phyloP scores from a whole-genome alignment of 2,888 invertebrate genomes.

The Meloe dianella region DNA sequence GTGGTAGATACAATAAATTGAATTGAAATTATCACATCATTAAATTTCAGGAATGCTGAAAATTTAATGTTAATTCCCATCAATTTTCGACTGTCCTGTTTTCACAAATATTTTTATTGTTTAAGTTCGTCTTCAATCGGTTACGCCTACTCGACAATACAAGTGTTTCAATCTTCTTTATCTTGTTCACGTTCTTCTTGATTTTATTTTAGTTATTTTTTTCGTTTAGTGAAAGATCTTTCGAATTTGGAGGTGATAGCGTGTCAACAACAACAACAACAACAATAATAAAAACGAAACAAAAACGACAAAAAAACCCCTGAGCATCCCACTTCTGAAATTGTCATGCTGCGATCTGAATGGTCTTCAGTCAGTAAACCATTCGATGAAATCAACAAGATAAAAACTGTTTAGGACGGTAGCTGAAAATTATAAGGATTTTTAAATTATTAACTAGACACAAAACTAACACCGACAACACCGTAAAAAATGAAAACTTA shows the following conservation, averaged over 20 bases:
- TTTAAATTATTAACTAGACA: slow-evolving; percentile 11
- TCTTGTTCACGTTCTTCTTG: not conserved
- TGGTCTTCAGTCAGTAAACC: slow-evolving; percentile 3
- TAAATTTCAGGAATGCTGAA: slow-evolving; percentile 28
- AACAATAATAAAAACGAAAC: not conserved
- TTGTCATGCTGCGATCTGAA: slow-evolving; percentile 3
- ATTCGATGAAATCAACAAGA: slow-evolving; percentile 12
- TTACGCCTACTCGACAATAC: not conserved
- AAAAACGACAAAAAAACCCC: not conserved
- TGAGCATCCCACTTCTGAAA: slow-evolving; percentile 8
- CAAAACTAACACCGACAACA: slow-evolving; percentile 10
- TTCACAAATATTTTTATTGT: slow-evolving; percentile 33
- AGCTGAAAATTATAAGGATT: slow-evolving; percentile 17
- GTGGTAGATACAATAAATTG: slow-evolving; percentile 51
- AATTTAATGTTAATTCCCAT: slow-evolving; percentile 38
- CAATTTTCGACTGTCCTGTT: slow-evolving; percentile 37
- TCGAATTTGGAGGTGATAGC: slow-evolving; percentile 5
- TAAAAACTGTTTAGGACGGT: slow-evolving; percentile 17
- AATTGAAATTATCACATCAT: slow-evolving; percentile 52
- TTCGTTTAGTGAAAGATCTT: slow-evolving; percentile 1
- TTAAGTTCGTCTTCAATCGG: slow-evolving; percentile 8
- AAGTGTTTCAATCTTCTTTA: not conserved
- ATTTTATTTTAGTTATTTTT: not conserved
- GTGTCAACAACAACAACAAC: slow-evolving; percentile 1
- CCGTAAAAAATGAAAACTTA: slow-evolving; percentile 10